phyloP scores from a whole-genome alignment of 1,140 invertebrate genomes.

The Sinella curviseta region DNA sequence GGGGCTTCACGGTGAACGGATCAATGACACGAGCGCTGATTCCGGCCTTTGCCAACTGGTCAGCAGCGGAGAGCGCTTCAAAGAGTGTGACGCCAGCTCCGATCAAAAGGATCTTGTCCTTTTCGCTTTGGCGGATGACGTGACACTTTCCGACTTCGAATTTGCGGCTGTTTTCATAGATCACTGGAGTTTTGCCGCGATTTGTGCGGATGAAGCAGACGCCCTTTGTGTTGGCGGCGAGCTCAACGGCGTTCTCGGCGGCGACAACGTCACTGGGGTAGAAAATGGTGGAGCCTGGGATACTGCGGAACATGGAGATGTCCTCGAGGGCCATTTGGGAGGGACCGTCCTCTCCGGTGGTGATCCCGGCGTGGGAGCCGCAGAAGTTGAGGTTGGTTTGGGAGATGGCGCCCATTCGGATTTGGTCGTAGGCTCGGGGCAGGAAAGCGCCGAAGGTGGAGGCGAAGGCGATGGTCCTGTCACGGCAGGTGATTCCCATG shows the following conservation, averaged over 20 bases:
- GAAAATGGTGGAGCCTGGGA: slow-evolving; percentile 90
- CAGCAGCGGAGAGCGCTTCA: slow-evolving; percentile 84
- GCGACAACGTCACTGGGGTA: slow-evolving; percentile 96
- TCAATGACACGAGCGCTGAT: slow-evolving; percentile 81
- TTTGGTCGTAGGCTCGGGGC: slow-evolving; percentile 93
- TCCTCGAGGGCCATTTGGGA: slow-evolving; percentile 99
- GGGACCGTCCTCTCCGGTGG: slow-evolving; percentile 96
- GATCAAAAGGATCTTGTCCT: slow-evolving; percentile 82
- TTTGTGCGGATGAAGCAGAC: slow-evolving; percentile 96
- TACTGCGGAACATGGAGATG: slow-evolving; percentile 88
- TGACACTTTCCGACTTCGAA: slow-evolving; percentile 80
- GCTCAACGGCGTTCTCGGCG: slow-evolving; percentile 86
- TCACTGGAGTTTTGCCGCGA: slow-evolving; percentile 80
- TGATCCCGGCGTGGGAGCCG: slow-evolving; percentile 92
- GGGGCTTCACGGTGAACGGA: slow-evolving; percentile 93
- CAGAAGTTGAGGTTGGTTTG: slow-evolving; percentile 96
- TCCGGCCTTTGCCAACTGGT: slow-evolving; percentile 68
- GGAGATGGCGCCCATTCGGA: slow-evolving; percentile 98
- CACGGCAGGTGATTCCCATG: slow-evolving; percentile 85
- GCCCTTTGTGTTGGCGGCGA: slow-evolving; percentile 95
- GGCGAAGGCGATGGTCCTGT: slow-evolving; percentile 85
- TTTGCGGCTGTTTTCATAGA: slow-evolving; percentile 83
- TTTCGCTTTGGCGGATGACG: slow-evolving; percentile 69
- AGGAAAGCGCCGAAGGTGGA: slow-evolving; percentile 99
- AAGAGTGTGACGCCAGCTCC: slow-evolving; percentile 90